Percentiles rank a stretch among this genome's conserved stretches.
Evolutionary conservation across 2,113 vertebrate species (phyloP).

Genomic region (Caloenas nicobarica): DNA sequence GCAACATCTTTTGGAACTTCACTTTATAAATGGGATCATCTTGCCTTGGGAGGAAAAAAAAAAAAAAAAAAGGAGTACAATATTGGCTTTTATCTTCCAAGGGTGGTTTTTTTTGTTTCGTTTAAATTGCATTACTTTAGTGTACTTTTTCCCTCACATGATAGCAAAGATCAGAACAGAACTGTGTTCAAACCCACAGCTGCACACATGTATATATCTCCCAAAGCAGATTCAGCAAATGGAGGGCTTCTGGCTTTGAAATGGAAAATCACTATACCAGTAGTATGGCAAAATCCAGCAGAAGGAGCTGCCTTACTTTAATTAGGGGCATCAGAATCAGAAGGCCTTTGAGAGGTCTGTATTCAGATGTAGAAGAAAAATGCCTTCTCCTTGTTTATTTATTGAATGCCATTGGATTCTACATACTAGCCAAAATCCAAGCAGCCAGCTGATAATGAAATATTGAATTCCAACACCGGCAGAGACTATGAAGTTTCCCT

Average conservation of each 20-base stretch:
- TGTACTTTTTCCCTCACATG: neutral
- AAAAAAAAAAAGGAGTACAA: neutral
- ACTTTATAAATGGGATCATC: neutral
- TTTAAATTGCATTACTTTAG: neutral
- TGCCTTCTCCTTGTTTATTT: neutral
- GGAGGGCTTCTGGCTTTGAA: neutral
- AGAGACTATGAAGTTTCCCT: neutral
- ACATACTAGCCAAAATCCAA: neutral
- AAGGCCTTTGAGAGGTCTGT: neutral
- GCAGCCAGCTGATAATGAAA: neutral
- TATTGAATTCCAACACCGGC: neutral
- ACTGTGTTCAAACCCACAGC: neutral
- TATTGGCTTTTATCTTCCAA: neutral
- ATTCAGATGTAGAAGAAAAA: neutral
- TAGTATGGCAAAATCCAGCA: neutral
- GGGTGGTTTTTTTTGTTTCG: rapidly evolving
- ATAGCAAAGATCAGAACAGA: neutral
- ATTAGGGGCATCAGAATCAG: neutral
- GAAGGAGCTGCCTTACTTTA: neutral
- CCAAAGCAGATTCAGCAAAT: neutral
- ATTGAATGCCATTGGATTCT: neutral
- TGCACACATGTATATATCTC: neutral
- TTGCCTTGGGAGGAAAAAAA: neutral
- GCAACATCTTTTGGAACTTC: neutral
- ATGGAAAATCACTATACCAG: neutral